These are phyloP conservation scores for Ammodytes marinus DNA, from an alignment of 2,113 vertebrate species.

Conservation along the genomic window DNA sequence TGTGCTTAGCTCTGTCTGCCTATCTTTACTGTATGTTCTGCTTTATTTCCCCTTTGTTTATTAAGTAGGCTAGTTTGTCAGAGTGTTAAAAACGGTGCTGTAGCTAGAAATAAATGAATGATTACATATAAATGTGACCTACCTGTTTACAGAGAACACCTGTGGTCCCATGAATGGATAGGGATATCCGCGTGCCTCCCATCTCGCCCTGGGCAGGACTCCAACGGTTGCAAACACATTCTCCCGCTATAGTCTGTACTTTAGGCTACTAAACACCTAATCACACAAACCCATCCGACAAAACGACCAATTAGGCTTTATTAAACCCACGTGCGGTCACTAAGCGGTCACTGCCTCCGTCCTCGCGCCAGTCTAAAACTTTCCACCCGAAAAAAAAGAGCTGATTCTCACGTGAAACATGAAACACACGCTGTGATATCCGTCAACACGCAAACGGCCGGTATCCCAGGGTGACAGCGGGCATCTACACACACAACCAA, in stretches of 20 bases:
- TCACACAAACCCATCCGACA: conserved; percentile 37
- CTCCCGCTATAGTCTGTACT: conserved; percentile 5
- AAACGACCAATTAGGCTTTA: rapidly evolving
- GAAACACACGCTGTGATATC: background rate
- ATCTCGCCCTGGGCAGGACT: conserved; percentile 59
- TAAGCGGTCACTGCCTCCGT: conserved; percentile 36
- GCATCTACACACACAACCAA: background rate
- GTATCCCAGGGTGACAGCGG: conserved; percentile 6
- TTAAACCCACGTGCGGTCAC: background rate
- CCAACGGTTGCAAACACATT: conserved; percentile 56
- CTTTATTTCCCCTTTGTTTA: too few relatives aligned
- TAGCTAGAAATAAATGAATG: too few relatives aligned
- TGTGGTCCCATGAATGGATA: conserved; percentile 65
- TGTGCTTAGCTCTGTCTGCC: too few relatives aligned
- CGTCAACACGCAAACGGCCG: background rate
- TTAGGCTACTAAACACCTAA: background rate
- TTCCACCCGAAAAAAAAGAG: conserved; percentile 28
- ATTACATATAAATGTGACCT: background rate
- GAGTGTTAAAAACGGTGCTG: too few relatives aligned
- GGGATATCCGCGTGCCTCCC: conserved; percentile 50
- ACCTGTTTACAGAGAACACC: conserved; percentile 72
- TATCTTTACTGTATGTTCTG: too few relatives aligned
- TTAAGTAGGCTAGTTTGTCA: too few relatives aligned
- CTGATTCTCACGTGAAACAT: background rate
- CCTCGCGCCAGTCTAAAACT: conserved; percentile 59